Evolutionary conservation across 2,888 invertebrate genomes (phyloP), one percentile per base, ranked within the genome.

Genomic region (Hololepta plana): DNA sequence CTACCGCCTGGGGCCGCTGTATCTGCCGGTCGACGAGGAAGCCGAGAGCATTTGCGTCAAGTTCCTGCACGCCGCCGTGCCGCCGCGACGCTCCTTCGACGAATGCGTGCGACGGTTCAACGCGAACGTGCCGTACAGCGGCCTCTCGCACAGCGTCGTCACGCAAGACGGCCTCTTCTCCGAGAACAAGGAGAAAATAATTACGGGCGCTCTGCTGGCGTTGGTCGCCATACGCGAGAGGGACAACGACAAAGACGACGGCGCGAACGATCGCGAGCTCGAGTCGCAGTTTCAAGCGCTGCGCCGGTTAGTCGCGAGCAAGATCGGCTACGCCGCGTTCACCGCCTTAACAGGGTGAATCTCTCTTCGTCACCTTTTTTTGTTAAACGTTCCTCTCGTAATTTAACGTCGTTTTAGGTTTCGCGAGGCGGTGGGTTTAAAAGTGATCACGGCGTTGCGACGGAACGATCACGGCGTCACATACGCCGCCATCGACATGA

Each of bases 171-270:
- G 91, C 34, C 64, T 96, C 36, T 96, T 95, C 63, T 80, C 91
- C 5, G 88, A 96, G 59, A 98, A 95, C 58, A 99, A 98, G 51
- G 96, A 96, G 56, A 91, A 91, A 56, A 57, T 95, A 37, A 96
- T 99, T 38, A 73, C 81, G 16, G 77, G 75, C 15, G 90, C 93
- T n/a, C 53, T 99, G 36, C 75, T 73, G 41, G 71, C 88, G 1
- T 60, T 98, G 15, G 70, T 87, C 2, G 71, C 67, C 34, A n/a
- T n/a, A n/a, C 76, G 73, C 55, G 81, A 64, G 38, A 51, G 60
- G 3, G 70, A 73, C 41, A 65, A 67, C 44, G 64, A 65, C 31
- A 52, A 60, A 31, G 51, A 67, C 44, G 64, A 65, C 31, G 52
- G 60, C 30, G 51, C 72, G 23, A 62, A 65, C 15, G 67, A 74